These are phyloP conservation scores for Bombus cullumanus DNA, from an alignment of 1,140 invertebrate genomes.

Conservation along the genomic window DNA sequence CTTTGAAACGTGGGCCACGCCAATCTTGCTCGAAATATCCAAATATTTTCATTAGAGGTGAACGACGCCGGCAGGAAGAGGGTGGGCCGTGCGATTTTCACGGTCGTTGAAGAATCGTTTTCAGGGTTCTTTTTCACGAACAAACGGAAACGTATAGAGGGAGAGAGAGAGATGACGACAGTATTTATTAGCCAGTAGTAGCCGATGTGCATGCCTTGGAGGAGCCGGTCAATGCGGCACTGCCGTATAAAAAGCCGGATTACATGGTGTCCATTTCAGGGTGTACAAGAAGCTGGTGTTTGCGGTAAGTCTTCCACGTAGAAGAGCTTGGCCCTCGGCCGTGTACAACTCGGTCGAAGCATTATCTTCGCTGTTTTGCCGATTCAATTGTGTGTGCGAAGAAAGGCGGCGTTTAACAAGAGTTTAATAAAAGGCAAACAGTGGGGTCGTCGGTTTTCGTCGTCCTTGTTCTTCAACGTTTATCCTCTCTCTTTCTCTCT, in stretches of 20 bases:
- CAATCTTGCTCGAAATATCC: conserved; percentile 80
- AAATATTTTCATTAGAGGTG: conserved; percentile 77
- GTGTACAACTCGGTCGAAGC: conserved; percentile 55
- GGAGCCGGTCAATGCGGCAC: conserved; percentile 49
- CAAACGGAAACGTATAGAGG: not conserved
- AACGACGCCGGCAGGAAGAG: conserved; percentile 22
- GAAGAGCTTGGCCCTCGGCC: conserved; percentile 47
- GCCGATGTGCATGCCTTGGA: conserved; percentile 39
- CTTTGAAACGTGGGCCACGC: conserved; percentile 4
- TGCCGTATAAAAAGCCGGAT: conserved; percentile 68
- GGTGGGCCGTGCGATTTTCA: conserved; percentile 49
- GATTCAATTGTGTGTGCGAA: conserved; percentile 81
- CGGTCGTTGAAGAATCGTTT: conserved; percentile 26
- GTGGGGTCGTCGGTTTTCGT: conserved; percentile 55
- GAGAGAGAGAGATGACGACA: not conserved
- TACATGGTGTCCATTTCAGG: conserved; percentile 80
- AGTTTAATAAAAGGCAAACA: conserved; percentile 83
- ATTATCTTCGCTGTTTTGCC: conserved; percentile 82
- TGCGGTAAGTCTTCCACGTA: conserved; percentile 59
- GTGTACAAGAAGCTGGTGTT: conserved; percentile 65
- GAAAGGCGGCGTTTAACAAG: conserved; percentile 82
- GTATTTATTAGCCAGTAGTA: conserved; percentile 40
- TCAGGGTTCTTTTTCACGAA: conserved; percentile 7
- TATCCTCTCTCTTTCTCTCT: conserved; percentile 38
- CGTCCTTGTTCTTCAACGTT: conserved; percentile 44